Evolutionary conservation across 2,888 invertebrate genomes (phyloP).

Genomic region (Ecliptopera silaceata): DNA sequence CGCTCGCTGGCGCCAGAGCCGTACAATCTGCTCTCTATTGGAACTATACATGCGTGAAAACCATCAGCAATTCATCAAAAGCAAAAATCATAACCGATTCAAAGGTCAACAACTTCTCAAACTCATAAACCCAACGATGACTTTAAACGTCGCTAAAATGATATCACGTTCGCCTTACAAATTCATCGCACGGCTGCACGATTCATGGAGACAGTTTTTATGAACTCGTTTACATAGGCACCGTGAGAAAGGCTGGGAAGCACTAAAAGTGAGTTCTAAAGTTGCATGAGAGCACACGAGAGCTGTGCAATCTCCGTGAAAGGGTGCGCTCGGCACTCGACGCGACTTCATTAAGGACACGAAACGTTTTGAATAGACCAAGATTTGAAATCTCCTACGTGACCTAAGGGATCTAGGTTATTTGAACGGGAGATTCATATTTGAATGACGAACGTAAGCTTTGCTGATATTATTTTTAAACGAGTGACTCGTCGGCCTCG

Average conservation of each 20-base stretch:
- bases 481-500: too few species aligned
- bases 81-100: background rate
- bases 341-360: constrained; percentile 19
- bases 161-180: constrained; percentile 30
- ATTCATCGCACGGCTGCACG: constrained; percentile 32
- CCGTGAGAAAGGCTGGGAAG: constrained; percentile 28
- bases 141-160: constrained; percentile 22
- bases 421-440: constrained; percentile 1
- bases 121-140: constrained; percentile 3
- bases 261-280: constrained; percentile 25
- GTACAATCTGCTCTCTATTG: constrained; percentile 1
- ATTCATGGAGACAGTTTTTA: constrained; percentile 29
- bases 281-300: constrained; percentile 18
- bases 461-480: background rate
- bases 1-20: constrained; percentile 7
- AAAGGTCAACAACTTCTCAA: constrained; percentile 20
- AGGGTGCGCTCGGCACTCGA: constrained; percentile 9
- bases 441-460: background rate
- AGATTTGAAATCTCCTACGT: constrained; percentile 8
- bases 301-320: constrained; percentile 16
- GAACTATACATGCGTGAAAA: background rate
- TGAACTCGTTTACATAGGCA: constrained; percentile 28
- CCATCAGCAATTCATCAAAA: background rate
- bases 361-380: constrained; percentile 8
- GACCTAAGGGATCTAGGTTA: constrained; percentile 9